A percentile compares a stretch with the other conserved stretches of the same genome.
Evolutionary conservation across 2,888 invertebrate genomes (phyloP).

Genomic region (Leptarthrus brevirostris): DNA sequence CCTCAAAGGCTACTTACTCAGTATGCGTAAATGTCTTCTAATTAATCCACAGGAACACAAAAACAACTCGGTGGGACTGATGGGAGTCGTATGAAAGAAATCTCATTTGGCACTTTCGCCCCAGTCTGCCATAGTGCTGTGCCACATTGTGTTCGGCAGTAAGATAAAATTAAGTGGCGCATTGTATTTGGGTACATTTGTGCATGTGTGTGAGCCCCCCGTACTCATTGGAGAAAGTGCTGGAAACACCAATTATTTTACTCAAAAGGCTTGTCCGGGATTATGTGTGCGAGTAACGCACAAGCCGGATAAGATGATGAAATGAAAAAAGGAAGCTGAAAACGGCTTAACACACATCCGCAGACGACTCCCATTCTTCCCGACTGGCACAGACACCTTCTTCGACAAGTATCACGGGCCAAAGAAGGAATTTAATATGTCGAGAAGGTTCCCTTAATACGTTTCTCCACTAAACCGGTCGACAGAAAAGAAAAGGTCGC

Average conservation of each 20-base stretch:
- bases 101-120: constrained; percentile 46
- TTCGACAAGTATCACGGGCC: constrained; percentile 18
- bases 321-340: constrained; percentile 46
- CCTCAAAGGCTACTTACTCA: constrained; percentile 40
- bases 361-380: constrained; percentile 8
- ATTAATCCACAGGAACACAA: constrained; percentile 42
- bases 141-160: neutral
- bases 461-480: neutral
- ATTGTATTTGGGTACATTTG: constrained; percentile 13
- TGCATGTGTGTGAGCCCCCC: constrained; percentile 7
- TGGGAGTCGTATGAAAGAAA: constrained; percentile 38
- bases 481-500: constrained; percentile 15
- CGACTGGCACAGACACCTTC: constrained; percentile 18
- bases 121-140: neutral
- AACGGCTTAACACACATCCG: constrained; percentile 48
- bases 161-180: constrained; percentile 46
- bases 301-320: constrained; percentile 36
- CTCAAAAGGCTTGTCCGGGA: constrained; percentile 44
- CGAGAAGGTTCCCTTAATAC: constrained; percentile 35
- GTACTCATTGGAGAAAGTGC: constrained; percentile 28
- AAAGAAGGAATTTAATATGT: constrained; percentile 46
- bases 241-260: constrained; percentile 48
- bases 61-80: constrained; percentile 17
- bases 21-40: constrained; percentile 47
- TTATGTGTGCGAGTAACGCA: constrained; percentile 45